Base-by-base conservation (phyloP, 2,797 vertebrate genomes). In the Pyrocephalus nanus region DNA sequence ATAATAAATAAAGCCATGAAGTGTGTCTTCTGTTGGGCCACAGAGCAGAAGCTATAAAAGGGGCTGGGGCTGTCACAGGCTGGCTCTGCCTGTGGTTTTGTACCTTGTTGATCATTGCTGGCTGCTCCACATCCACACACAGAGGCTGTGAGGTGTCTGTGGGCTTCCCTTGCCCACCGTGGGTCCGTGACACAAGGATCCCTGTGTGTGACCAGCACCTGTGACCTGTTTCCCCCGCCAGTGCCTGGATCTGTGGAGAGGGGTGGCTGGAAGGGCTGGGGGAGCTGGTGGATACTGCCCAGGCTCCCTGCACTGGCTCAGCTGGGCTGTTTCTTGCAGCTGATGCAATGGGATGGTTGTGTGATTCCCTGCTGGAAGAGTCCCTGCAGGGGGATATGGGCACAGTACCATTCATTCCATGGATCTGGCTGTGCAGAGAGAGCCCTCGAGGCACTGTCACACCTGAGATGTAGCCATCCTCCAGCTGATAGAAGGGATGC, bases 1-100 rank as follows among this genome's bases (percentile, higher is more conserved):
- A 8, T 40, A 69, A 47, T 47, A 82, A 95, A 88, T 78, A 83
- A 65, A 92, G 30, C 51, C 21, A 11, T 73, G 32, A 80, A 83
- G 16, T 12, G 6, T 48, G n/a, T 71, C 34, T 65, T 26, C 38
- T 3, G 2, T 55, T 51, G 58, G 53, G 57, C 38, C 38, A 22
- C 9, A 48, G 76, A 75, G 45, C 64, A 86, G 65, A 80, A 73
- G 26, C 40, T 48, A 1, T 53, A 32, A 71, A 74, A 74, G 27
- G 20, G 30, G 8, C 15, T 57, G 54, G 23, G n/a, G 29, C 22
- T 75, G 22, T 16, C 34, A 8, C 0, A 9, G 70, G 20, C 36
- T 61, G 32, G 4, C 9, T 57, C 15, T 90, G 8, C 22, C 21
- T 1, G 3, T 58, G 34, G 27, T 72, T 94, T 71, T 55, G 26